Evolutionary conservation across 1,140 invertebrate genomes (phyloP).

Genomic region (Theocolax elegans): DNA sequence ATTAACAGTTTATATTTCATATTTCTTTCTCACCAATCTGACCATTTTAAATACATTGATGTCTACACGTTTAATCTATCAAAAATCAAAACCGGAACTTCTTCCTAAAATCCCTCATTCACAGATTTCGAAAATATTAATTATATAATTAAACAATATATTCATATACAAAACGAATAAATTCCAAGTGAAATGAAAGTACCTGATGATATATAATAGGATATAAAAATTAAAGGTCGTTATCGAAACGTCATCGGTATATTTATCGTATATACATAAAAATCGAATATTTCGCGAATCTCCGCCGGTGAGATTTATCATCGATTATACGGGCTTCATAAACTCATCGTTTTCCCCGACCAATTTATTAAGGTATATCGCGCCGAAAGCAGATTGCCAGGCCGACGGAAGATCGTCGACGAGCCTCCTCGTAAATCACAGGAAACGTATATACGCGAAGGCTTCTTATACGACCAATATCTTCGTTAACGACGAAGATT

Average conservation of each 20-base stretch:
- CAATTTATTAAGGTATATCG: conserved; percentile 14
- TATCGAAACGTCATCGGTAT: background rate
- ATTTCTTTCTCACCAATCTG: too few relatives aligned
- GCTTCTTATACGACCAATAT: conserved; percentile 20
- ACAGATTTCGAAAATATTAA: too few relatives aligned
- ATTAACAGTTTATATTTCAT: too few relatives aligned
- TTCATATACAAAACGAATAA: too few relatives aligned
- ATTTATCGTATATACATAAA: conserved; percentile 27
- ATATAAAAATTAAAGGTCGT: background rate
- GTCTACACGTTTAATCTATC: too few relatives aligned
- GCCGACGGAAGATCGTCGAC: background rate
- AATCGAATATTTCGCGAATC: background rate
- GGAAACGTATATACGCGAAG: background rate
- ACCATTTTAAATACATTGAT: too few relatives aligned
- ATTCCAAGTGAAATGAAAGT: too few relatives aligned
- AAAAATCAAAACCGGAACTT: too few relatives aligned
- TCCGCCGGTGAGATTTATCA: conserved; percentile 9
- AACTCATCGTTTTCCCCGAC: conserved; percentile 7
- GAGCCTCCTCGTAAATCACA: conserved; percentile 28
- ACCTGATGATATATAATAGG: too few relatives aligned
- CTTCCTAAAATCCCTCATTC: too few relatives aligned
- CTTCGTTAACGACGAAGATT: conserved; percentile 22
- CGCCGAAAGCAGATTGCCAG: conserved; percentile 18
- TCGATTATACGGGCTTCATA: conserved; percentile 29
- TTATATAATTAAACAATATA: too few relatives aligned